Percentiles rank a stretch among this genome's conserved stretches.
phyloP scores from a whole-genome alignment of 2,797 vertebrate species.

The Synanceia verrucosa region DNA sequence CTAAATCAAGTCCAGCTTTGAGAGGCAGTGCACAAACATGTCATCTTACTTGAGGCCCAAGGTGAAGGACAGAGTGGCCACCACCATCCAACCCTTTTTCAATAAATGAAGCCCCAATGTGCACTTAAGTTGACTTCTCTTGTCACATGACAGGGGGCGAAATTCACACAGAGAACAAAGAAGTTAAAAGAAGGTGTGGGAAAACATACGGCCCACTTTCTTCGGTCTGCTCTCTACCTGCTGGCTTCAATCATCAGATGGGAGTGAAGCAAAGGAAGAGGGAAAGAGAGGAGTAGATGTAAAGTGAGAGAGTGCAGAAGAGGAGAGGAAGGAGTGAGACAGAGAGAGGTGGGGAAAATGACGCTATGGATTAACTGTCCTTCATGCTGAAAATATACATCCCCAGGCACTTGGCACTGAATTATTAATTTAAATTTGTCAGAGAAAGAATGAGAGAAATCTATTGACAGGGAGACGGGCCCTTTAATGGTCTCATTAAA shows the following conservation, averaged over 20 bases:
- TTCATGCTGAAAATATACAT: slow-evolving; percentile 88
- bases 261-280: slow-evolving; percentile 43
- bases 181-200: slow-evolving; percentile 34
- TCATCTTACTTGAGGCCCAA: slow-evolving; percentile 65
- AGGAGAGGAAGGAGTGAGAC: slow-evolving; percentile 45
- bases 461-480: slow-evolving; percentile 83
- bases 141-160: slow-evolving; percentile 35
- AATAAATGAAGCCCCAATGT: slow-evolving; percentile 71
- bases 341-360: slow-evolving; percentile 40
- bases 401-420: slow-evolving; percentile 84
- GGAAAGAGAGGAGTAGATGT: slow-evolving; percentile 35
- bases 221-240: slow-evolving; percentile 77
- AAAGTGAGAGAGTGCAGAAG: slow-evolving; percentile 44
- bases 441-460: slow-evolving; percentile 83
- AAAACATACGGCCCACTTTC: slow-evolving; percentile 44
- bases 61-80: slow-evolving; percentile 23
- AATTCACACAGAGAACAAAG: slow-evolving; percentile 54
- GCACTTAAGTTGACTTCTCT: slow-evolving; percentile 47
- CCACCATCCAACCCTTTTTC: slow-evolving; percentile 24
- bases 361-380: slow-evolving; percentile 91
- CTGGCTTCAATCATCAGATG: slow-evolving; percentile 66
- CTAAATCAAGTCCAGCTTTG: slow-evolving; percentile 56
- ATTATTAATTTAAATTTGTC: slow-evolving; percentile 92
- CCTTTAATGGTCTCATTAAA: slow-evolving; percentile 88
- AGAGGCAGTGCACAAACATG: slow-evolving; percentile 68